phyloP scores from a whole-genome alignment of 2,113 vertebrate species.

The Bufo gargarizans region DNA sequence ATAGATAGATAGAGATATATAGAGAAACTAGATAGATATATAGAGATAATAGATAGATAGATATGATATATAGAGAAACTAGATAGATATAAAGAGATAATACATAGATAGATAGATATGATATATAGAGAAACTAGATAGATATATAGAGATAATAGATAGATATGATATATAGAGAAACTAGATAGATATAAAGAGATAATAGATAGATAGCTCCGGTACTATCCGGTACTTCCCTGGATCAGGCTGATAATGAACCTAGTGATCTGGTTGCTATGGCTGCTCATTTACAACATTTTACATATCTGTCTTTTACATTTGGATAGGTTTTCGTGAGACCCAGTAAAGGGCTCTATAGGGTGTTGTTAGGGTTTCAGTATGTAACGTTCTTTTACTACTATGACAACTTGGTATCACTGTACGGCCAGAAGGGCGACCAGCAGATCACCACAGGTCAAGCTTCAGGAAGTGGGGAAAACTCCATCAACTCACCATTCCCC shows the following conservation, averaged over 20 bases:
- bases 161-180: neutral
- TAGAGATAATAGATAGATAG: neutral
- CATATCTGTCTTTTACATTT: neutral
- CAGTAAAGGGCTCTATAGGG: too few relatives aligned
- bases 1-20: neutral
- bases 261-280: slow-evolving; percentile 6
- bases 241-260: neutral
- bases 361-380: neutral
- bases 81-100: neutral
- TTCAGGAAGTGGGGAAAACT: neutral
- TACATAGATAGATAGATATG: neutral
- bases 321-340: neutral
- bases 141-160: too few relatives aligned
- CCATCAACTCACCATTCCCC: neutral
- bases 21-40: too few relatives aligned
- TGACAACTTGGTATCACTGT: neutral
- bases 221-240: neutral
- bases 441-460: neutral
- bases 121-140: neutral
- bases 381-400: neutral
- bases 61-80: neutral
- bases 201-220: neutral
- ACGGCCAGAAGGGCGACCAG: neutral
- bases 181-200: neutral
- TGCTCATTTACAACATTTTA: neutral